These are phyloP conservation scores for Semnornis frantzii DNA, from an alignment of 2,113 vertebrate genomes.

Conservation along the genomic window DNA sequence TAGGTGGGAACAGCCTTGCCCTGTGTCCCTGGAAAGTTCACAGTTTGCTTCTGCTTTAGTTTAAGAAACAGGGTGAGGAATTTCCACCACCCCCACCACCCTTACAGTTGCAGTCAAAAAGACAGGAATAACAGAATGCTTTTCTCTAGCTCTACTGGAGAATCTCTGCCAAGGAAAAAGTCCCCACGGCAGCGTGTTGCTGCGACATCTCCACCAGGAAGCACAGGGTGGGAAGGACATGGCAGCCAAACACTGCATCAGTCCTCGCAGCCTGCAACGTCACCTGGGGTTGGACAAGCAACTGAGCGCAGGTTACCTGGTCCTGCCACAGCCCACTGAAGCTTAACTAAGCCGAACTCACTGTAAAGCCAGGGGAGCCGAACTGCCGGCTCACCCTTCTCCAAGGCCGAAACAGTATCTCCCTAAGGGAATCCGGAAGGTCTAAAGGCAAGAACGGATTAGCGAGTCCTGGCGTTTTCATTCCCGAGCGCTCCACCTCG, in stretches of 20 bases:
- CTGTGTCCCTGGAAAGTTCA: background rate
- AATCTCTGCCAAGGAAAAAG: background rate
- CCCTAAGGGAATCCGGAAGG: no score
- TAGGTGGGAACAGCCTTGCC: fast-evolving
- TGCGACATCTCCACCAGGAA: background rate
- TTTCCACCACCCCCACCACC: background rate
- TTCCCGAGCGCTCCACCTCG: background rate
- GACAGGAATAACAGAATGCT: background rate
- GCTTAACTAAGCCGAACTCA: fast-evolving
- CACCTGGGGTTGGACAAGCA: background rate
- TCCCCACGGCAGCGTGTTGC: background rate
- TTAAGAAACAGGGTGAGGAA: background rate
- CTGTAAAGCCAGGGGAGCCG: fast-evolving
- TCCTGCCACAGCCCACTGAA: background rate
- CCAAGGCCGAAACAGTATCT: background rate
- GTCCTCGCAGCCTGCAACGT: background rate
- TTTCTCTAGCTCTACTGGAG: background rate
- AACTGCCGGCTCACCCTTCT: background rate
- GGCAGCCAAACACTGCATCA: fast-evolving
- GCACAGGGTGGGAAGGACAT: fast-evolving
- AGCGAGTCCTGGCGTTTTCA: background rate
- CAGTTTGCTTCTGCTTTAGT: background rate
- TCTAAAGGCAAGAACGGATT: background rate
- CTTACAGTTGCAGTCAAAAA: background rate
- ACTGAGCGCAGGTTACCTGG: fast-evolving